Evolutionary conservation across 2,113 vertebrate species (phyloP).

Genomic region (Anolis sagrei): DNA sequence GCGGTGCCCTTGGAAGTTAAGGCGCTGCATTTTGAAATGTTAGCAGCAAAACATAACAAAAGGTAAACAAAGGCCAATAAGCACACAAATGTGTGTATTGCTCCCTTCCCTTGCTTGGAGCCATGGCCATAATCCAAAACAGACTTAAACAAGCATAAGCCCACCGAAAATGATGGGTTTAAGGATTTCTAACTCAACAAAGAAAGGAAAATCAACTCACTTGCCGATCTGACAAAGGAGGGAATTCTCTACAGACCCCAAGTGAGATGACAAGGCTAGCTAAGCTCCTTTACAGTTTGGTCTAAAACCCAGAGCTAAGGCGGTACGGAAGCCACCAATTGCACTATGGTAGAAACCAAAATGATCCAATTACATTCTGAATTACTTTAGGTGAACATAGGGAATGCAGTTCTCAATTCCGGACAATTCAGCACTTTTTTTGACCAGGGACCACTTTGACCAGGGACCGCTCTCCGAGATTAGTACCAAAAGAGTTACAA

Average conservation of each 20-base stretch:
- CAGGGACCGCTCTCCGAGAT: no score
- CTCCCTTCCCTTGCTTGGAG: constrained; percentile 8
- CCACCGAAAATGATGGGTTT: background rate
- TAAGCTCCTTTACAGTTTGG: no score
- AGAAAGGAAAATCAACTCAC: background rate
- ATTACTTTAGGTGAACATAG: background rate
- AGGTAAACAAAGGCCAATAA: background rate
- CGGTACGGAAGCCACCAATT: no score
- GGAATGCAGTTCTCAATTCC: no score
- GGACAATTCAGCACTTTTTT: no score
- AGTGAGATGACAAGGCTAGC: background rate
- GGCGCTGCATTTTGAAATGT: constrained; percentile 45
- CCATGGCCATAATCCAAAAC: constrained; percentile 24
- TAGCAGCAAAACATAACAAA: constrained; percentile 28
- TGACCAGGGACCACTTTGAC: no score
- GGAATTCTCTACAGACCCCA: background rate
- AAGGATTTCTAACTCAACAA: background rate
- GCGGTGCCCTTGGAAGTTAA: constrained; percentile 42
- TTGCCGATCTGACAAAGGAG: background rate
- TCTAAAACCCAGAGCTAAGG: no score
- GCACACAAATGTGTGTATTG: background rate
- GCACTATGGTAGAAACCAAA: background rate
- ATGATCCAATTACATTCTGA: background rate
- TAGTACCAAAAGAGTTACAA: no score
- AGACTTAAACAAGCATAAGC: background rate